These are phyloP conservation scores for Psittacula echo DNA, from an alignment of 2,797 vertebrate genomes.

Conservation along the genomic window DNA sequence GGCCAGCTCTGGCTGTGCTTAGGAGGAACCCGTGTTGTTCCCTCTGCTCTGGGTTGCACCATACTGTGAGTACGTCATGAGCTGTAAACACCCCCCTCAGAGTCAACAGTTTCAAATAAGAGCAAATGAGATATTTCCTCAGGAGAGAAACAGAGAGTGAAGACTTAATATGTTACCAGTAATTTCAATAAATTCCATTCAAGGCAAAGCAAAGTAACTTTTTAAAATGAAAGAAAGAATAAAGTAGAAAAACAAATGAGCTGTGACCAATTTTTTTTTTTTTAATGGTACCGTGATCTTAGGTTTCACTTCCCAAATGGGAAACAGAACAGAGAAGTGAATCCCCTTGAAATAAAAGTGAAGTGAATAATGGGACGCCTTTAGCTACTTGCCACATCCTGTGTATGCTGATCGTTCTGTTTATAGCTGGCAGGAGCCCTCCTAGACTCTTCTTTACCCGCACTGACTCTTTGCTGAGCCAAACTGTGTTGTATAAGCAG, in stretches of 20 bases:
- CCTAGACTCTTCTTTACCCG: constrained; percentile 59
- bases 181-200: constrained; percentile 58
- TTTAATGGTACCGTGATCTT: constrained; percentile 70
- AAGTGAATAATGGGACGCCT: constrained; percentile 79
- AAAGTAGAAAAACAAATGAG: constrained; percentile 73
- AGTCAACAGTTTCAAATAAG: constrained; percentile 38
- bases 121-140: constrained; percentile 32
- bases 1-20: not conserved
- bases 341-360: constrained; percentile 82
- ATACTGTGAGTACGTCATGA: not conserved
- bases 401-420: constrained; percentile 69
- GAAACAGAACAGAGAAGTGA: constrained; percentile 81
- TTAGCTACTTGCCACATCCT: constrained; percentile 80
- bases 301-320: constrained; percentile 82
- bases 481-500: not conserved
- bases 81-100: constrained; percentile 32
- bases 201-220: constrained; percentile 68
- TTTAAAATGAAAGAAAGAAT: constrained; percentile 67
- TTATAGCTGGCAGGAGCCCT: constrained; percentile 67
- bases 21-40: not conserved
- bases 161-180: constrained; percentile 27
- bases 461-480: constrained; percentile 72
- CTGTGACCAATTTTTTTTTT: constrained; percentile 71
- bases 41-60: not conserved
- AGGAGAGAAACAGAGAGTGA: constrained; percentile 19